Conservation (phyloP, 2,113 vertebrate genomes). For the Cebidichthys violaceus region DNA sequence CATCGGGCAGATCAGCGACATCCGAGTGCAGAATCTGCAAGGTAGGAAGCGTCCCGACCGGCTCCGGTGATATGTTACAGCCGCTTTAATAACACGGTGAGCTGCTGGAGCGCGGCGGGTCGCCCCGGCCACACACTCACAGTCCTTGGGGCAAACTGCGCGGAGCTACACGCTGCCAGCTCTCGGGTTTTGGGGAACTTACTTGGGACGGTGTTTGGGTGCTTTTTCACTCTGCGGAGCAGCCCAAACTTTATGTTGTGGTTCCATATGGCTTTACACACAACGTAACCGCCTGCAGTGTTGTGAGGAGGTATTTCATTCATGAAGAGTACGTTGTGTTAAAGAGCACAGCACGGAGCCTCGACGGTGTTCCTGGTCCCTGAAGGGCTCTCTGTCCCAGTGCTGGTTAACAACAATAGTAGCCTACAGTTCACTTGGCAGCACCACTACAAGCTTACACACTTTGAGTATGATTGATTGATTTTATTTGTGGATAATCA, state of each 20-base stretch:
- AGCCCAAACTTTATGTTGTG: too few relatives aligned
- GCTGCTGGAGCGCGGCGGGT: not conserved
- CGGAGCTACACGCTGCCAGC: too few relatives aligned
- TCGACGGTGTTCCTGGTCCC: not conserved
- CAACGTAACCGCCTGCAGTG: too few relatives aligned
- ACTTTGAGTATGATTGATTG: not conserved
- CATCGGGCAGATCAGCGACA: slow-evolving; percentile 96
- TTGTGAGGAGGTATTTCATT: too few relatives aligned
- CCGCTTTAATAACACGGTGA: too few relatives aligned
- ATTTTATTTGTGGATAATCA: not conserved
- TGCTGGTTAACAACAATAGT: too few relatives aligned
- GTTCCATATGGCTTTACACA: too few relatives aligned
- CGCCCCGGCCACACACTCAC: slow-evolving; percentile 14
- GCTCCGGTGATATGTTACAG: not conserved
- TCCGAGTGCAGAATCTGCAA: slow-evolving; percentile 96
- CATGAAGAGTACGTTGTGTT: not conserved
- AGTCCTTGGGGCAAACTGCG: not conserved
- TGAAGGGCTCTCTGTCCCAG: not conserved
- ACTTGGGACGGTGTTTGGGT: not conserved
- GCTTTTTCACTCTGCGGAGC: not conserved
- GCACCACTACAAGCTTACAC: not conserved
- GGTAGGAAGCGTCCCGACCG: slow-evolving; percentile 78
- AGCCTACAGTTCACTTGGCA: too few relatives aligned
- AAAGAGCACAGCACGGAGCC: not conserved
- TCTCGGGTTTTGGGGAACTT: not conserved